Evolutionary conservation across 2,113 vertebrate genomes (phyloP), one percentile per base, ranked within the genome.

Genomic region (Uria lomvia): DNA sequence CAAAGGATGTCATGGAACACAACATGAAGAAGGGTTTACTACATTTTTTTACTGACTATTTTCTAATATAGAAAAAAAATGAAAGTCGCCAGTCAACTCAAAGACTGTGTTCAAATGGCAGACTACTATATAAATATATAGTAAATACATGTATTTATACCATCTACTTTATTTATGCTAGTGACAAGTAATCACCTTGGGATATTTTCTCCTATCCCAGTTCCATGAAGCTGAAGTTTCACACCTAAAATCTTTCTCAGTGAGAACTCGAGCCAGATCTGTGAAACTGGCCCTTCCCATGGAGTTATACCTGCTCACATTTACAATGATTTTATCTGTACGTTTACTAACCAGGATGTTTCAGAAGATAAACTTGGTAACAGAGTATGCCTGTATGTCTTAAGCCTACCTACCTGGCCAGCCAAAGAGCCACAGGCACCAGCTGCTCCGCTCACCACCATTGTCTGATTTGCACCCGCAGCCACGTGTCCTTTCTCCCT

Each of bases 361-460:
- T 73, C 76, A 80, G 77, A 89, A 91, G n/a, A 53, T 30, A 74
- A 62, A 32, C 53, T 5, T 47, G 68, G 30, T 62, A 59, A 34
- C 6, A 67, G 27, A 34, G 20, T 4, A 32, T 6, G 24, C 45
- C 56, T 47, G 21, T 8, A n/a, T 8, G 17, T 36, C 56, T 63
- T 12, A 30, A 53, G 53, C 23, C 43, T 27, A 32, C 86, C 95
- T 93, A 99, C 99, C 99, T 99, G 99, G 50, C 99, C 99, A 4
- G 99, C 99, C 86, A 99, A 85, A 55, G 99, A 99, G 65, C 99
- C 99, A 40, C 99, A 99, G 58, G 99, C 99, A 15, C 99, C 99
- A 4, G 99, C 99, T 12, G 99, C 99, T 4, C 99, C 99, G 15
- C 99, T 99, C 92, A 99, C 98, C 92, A 99, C 99, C 99, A 99